Percentiles rank a stretch among this genome's conserved stretches.
Evolutionary conservation across 1,140 invertebrate species (phyloP).

Genomic region (Spodoptera litura): DNA sequence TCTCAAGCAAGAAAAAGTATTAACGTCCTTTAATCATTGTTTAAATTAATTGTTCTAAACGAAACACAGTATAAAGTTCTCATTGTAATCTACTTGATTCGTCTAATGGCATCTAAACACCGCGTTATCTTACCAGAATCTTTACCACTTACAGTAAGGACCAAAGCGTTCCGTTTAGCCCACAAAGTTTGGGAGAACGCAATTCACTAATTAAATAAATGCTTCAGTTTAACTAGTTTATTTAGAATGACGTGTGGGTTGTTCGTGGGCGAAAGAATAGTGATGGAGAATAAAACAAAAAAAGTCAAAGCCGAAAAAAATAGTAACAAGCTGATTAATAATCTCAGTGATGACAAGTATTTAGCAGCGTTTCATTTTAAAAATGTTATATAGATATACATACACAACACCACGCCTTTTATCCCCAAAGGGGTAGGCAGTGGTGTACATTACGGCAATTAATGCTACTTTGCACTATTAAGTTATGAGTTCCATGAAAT

Average conservation of each 20-base stretch:
- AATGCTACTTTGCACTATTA: too few species aligned
- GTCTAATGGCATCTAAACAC: constrained; percentile 17
- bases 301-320: background rate
- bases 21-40: too few species aligned
- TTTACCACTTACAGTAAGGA: constrained; percentile 12
- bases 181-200: constrained; percentile 22
- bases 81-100: constrained; percentile 1
- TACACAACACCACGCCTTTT: too few species aligned
- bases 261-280: constrained; percentile 35
- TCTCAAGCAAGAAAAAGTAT: too few species aligned
- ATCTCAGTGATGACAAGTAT: too few species aligned
- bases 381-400: too few species aligned
- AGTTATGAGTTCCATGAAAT: too few species aligned
- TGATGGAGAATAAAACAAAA: background rate
- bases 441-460: too few species aligned
- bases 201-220: constrained; percentile 58
- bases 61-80: background rate
- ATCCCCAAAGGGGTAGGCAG: too few species aligned
- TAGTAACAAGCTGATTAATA: too few species aligned
- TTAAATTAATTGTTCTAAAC: background rate
- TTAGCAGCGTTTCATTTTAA: too few species aligned
- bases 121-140: constrained; percentile 1
- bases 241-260: constrained; percentile 47
- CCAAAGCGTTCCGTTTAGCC: background rate
- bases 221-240: constrained; percentile 53